Percentiles rank a stretch among this genome's conserved stretches.
These are phyloP conservation scores for Parnassius orleans DNA, from an alignment of 2,888 invertebrate species.

Conservation along the genomic window DNA sequence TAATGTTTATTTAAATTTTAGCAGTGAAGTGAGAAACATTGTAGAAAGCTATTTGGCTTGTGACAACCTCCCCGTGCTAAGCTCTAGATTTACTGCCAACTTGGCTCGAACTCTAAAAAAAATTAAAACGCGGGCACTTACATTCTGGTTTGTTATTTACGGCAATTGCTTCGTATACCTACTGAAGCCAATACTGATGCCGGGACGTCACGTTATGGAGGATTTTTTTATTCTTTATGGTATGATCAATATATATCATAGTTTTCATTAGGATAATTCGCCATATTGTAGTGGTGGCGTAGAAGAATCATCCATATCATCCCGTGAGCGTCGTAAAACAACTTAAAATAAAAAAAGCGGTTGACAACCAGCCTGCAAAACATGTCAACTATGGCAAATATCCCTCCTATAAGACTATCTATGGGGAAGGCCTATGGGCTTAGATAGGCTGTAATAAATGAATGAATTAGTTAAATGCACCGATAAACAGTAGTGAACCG, in stretches of 20 bases:
- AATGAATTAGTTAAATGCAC: no score
- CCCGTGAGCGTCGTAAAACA: no score
- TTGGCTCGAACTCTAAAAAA: slow-evolving; percentile 37
- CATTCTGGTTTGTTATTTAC: slow-evolving; percentile 50
- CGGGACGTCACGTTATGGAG: slow-evolving; percentile 46
- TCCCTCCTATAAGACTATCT: no score
- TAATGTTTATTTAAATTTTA: slow-evolving; percentile 27
- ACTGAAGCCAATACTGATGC: no score
- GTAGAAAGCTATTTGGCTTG: slow-evolving; percentile 38
- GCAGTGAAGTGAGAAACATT: slow-evolving; percentile 40
- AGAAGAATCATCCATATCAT: no score
- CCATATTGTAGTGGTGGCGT: no score
- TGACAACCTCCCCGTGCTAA: slow-evolving; percentile 36
- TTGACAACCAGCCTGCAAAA: slow-evolving; percentile 32
- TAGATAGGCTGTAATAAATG: no score
- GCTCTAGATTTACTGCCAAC: slow-evolving; percentile 43
- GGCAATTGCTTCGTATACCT: slow-evolving; percentile 44
- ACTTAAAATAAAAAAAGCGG: no score
- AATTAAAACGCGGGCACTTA: slow-evolving; percentile 49
- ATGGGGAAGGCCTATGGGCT: no score
- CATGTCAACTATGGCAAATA: slow-evolving; percentile 21
- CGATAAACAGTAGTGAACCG: no score
- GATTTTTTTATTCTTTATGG: slow-evolving; percentile 45
- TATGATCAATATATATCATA: slow-evolving; percentile 30
- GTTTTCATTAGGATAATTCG: no score